These are phyloP conservation scores for Rhagophthalmus giganteus DNA, from an alignment of 2,888 invertebrate genomes.

Conservation along the genomic window DNA sequence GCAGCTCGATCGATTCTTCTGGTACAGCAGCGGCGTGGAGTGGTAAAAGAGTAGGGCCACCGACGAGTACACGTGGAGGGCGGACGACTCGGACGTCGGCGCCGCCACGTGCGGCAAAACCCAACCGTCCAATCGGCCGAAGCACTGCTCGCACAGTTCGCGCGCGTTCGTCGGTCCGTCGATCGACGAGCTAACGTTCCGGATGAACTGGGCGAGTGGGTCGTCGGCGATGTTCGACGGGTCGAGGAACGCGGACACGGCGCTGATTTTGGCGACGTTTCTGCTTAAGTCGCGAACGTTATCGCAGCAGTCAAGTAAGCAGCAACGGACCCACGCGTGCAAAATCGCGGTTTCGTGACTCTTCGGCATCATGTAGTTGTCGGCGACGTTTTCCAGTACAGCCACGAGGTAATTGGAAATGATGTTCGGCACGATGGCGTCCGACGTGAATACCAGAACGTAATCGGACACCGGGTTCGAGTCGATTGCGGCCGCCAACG, in stretches of 20 bases:
- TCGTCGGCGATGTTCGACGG: conserved; percentile 24
- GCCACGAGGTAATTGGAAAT: conserved; percentile 41
- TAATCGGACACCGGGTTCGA: conserved; percentile 37
- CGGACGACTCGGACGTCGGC: conserved; percentile 43
- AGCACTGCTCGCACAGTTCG: conserved; percentile 46
- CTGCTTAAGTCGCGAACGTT: conserved; percentile 38
- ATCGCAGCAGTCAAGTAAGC: conserved; percentile 41
- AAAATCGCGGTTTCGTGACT: conserved; percentile 44
- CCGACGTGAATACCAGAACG: conserved; percentile 42
- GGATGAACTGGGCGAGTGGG: conserved; percentile 45
- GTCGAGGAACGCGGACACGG: conserved; percentile 34
- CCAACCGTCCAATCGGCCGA: conserved; percentile 45
- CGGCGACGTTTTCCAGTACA: conserved; percentile 41
- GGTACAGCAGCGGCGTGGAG: conserved; percentile 47
- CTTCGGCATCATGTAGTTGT: conserved; percentile 36
- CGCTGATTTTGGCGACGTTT: conserved; percentile 43
- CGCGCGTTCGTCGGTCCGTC: conserved; percentile 25
- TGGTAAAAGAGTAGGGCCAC: conserved; percentile 45
- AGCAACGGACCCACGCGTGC: conserved; percentile 49
- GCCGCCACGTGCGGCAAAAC: conserved; percentile 40
- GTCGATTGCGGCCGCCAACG: conserved; percentile 45
- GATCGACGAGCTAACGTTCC: conserved; percentile 39
- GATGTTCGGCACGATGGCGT: conserved; percentile 41
- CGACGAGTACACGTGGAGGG: conserved; percentile 46
- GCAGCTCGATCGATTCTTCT: conserved; percentile 50